Conservation (phyloP, 2,888 invertebrate species). For the Junonia oenone region DNA sequence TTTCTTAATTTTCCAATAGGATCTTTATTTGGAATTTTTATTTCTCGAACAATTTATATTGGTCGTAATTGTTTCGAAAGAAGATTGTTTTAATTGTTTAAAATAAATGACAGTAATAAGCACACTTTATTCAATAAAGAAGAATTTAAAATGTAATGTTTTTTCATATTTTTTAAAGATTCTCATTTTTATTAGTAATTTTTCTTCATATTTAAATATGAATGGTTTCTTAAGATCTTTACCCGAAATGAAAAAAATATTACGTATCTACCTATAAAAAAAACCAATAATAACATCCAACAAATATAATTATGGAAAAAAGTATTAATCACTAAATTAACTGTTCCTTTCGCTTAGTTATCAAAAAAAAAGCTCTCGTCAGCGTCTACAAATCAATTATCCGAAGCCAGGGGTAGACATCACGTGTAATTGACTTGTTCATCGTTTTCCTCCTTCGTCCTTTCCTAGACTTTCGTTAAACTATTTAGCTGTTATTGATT, state of each 20-base stretch:
- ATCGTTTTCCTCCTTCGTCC: conserved; percentile 38
- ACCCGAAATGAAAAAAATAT: no score
- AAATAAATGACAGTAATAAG: no score
- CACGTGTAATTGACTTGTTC: conserved; percentile 52
- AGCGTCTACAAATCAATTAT: conserved; percentile 55
- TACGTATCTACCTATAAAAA: no score
- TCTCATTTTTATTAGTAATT: no score
- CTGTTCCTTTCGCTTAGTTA: conserved; percentile 48
- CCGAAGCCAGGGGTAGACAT: conserved; percentile 43
- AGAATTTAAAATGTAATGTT: no score
- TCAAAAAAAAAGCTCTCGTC: conserved; percentile 51
- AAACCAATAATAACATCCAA: conserved; percentile 10
- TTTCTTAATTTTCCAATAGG: background rate
- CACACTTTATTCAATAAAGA: no score
- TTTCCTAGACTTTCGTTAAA: conserved; percentile 7
- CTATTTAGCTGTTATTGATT: conserved; percentile 1
- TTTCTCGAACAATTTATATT: background rate
- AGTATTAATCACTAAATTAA: conserved; percentile 50
- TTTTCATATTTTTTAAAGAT: no score
- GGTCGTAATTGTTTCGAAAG: no score
- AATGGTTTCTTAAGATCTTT: no score
- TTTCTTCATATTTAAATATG: no score
- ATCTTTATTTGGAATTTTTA: background rate
- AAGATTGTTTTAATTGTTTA: no score
- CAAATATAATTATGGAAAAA: conserved; percentile 17